Evolutionary conservation across 2,888 invertebrate species (phyloP).

Genomic region (Choristoneura rosaceana): DNA sequence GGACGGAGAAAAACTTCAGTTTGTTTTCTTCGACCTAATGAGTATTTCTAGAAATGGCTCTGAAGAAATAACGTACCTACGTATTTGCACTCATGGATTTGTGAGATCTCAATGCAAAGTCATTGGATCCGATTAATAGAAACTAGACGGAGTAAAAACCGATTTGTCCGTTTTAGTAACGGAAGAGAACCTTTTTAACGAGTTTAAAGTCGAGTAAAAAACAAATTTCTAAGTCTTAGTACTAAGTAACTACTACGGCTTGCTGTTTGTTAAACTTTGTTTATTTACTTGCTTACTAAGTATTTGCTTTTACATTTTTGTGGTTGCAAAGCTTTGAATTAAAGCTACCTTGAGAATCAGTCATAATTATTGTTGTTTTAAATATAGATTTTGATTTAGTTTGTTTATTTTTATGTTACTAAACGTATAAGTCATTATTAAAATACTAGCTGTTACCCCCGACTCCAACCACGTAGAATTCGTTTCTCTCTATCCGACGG

Average conservation of each 20-base stretch:
- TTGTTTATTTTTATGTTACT: no score
- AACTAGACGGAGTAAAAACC: conserved; percentile 35
- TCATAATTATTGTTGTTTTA: no score
- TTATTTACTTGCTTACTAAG: neutral
- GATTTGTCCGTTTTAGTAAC: conserved; percentile 40
- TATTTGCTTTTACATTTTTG: neutral
- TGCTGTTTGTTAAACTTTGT: neutral
- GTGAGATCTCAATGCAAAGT: conserved; percentile 25
- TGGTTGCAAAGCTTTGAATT: neutral
- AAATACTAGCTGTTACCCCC: no score
- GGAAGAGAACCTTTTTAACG: conserved; percentile 29
- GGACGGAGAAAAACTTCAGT: neutral
- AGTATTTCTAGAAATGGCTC: neutral
- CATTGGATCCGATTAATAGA: conserved; percentile 33
- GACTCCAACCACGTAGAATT: no score
- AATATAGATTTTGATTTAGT: no score
- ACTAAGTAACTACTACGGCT: conserved; percentile 18
- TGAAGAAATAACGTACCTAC: neutral
- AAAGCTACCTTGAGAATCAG: no score
- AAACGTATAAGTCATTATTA: no score
- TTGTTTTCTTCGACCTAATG: neutral
- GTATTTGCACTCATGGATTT: conserved; percentile 9
- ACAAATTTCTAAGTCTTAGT: conserved; percentile 16
- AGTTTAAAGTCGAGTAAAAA: conserved; percentile 9
- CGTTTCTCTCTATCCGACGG: no score